Conservation (phyloP, 2,113 vertebrate species). For the Numenius arquata region DNA sequence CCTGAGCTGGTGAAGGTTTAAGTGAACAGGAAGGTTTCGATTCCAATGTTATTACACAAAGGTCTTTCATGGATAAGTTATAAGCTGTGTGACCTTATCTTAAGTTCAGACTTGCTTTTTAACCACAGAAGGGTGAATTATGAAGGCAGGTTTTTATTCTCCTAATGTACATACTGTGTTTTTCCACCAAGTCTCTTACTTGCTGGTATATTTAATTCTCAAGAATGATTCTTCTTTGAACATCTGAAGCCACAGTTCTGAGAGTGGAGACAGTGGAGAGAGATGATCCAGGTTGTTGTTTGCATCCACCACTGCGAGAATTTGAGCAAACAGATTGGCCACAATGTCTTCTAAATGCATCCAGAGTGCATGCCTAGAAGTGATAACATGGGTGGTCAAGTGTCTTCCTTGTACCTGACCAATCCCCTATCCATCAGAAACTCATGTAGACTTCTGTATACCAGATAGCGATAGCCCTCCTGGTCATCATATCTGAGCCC, state of each 20-base stretch:
- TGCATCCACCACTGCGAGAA: neutral
- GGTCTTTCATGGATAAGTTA: neutral
- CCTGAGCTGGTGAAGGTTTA: neutral
- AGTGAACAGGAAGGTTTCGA: neutral
- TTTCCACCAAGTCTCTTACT: neutral
- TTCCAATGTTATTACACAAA: neutral
- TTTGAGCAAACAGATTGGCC: neutral
- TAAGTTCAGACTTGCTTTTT: neutral
- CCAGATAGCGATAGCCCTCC: neutral
- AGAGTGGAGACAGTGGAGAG: neutral
- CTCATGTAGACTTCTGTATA: neutral
- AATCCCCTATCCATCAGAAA: neutral
- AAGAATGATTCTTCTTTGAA: neutral
- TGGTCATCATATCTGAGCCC: neutral
- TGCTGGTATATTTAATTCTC: neutral
- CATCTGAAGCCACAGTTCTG: neutral
- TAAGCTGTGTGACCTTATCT: neutral
- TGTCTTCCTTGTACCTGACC: neutral
- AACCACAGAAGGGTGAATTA: neutral
- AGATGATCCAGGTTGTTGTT: neutral
- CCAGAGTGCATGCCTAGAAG: neutral
- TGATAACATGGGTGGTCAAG: neutral
- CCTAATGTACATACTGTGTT: neutral
- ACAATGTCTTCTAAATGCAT: neutral
- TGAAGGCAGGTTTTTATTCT: neutral